phyloP scores from a whole-genome alignment of 2,888 invertebrate genomes.

The Melitaea athalia region DNA sequence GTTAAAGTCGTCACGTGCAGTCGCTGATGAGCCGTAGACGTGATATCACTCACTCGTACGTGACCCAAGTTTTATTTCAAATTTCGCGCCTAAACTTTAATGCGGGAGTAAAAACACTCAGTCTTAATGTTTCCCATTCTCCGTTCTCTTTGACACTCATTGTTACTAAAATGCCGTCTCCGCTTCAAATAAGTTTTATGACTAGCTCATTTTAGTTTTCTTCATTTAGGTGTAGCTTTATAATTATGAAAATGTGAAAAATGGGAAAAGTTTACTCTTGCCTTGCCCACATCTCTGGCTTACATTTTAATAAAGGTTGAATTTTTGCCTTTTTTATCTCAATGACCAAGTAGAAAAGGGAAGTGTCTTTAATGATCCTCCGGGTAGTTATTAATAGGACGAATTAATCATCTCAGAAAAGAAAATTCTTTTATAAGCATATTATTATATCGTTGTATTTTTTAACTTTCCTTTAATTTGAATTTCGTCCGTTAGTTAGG shows the following conservation, averaged over 20 bases:
- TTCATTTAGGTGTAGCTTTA: conserved; percentile 54
- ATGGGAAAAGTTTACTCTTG: conserved; percentile 67
- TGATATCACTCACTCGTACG: conserved; percentile 81
- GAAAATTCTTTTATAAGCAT: conserved; percentile 18
- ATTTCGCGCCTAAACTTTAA: conserved; percentile 62
- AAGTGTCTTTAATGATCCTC: conserved; percentile 34
- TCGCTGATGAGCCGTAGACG: conserved; percentile 80
- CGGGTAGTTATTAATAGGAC: conserved; percentile 33
- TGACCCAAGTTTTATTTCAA: conserved; percentile 70
- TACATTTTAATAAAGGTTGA: conserved; percentile 67
- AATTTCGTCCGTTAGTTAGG: not conserved
- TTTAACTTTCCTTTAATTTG: conserved; percentile 21
- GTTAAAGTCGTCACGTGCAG: conserved; percentile 80
- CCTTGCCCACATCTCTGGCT: conserved; percentile 54
- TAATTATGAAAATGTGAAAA: conserved; percentile 75
- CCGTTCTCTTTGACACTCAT: conserved; percentile 21
- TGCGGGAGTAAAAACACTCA: conserved; percentile 42
- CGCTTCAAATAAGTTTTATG: conserved; percentile 10
- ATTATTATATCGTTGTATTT: conserved; percentile 13
- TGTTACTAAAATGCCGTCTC: conserved; percentile 10
- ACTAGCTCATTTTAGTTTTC: conserved; percentile 41
- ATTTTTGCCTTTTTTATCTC: conserved; percentile 53
- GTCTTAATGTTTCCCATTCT: conserved; percentile 38
- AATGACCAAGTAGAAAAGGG: conserved; percentile 27
- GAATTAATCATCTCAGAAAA: conserved; percentile 28